Evolutionary conservation across 2,113 vertebrate species (phyloP).

Genomic region (Leucopternis melanops): DNA sequence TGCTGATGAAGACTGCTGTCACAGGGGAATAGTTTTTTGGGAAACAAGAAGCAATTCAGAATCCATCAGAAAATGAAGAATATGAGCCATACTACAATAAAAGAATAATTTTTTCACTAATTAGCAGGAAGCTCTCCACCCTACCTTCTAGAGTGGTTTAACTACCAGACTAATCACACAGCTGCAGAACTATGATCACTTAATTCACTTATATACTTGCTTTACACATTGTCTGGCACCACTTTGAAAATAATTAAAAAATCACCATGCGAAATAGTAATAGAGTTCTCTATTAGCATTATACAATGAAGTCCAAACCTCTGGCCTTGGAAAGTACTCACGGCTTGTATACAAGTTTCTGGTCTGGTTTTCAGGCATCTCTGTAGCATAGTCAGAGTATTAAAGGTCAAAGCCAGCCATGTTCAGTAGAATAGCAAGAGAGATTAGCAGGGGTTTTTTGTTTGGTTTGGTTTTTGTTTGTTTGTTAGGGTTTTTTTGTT

Average conservation of each 20-base stretch:
- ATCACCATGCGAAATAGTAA: neutral
- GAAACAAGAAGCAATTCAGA: neutral
- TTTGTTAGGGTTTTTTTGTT: too few species aligned
- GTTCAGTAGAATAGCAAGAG: neutral
- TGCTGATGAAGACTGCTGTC: neutral
- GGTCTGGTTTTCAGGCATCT: neutral
- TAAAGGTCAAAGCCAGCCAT: neutral
- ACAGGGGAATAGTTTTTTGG: neutral
- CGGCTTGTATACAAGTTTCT: rapidly evolving
- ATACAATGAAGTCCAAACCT: neutral
- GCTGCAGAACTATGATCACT: neutral
- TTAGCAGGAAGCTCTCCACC: neutral
- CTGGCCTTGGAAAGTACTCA: neutral
- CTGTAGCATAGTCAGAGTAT: neutral
- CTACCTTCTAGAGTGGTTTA: neutral
- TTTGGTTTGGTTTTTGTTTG: neutral
- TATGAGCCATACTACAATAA: neutral
- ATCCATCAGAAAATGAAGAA: neutral
- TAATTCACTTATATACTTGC: neutral
- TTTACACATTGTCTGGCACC: neutral
- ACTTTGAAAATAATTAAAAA: neutral
- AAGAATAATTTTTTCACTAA: neutral
- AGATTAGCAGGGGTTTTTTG: neutral
- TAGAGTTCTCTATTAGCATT: neutral
- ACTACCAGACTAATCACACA: neutral